Percentiles rank a stretch among this genome's conserved stretches.
Conservation (phyloP, 2,113 vertebrate genomes). For the Cygnus atratus region DNA sequence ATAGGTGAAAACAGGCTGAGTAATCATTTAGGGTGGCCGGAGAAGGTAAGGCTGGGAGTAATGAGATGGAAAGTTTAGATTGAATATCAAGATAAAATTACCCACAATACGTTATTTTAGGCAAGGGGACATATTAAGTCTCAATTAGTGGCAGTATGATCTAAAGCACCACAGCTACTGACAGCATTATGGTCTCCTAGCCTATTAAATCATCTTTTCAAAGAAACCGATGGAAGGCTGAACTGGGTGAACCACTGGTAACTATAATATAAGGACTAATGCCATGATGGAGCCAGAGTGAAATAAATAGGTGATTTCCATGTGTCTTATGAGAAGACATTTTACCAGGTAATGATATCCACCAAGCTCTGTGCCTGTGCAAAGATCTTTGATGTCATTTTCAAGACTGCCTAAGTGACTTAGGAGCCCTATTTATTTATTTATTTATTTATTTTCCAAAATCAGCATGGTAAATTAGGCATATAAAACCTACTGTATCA, state of each 20-base stretch:
- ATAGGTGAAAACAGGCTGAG: not conserved
- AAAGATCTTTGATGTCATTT: not conserved
- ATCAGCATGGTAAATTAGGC: not conserved
- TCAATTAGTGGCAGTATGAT: slow-evolving; percentile 32
- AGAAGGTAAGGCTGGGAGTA: not conserved
- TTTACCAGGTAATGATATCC: not conserved
- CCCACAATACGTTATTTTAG: slow-evolving; percentile 13
- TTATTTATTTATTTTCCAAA: not conserved
- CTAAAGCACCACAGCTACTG: not conserved
- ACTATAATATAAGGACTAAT: not conserved
- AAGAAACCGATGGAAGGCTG: not conserved
- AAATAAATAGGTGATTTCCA: slow-evolving; percentile 9
- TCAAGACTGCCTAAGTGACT: not conserved
- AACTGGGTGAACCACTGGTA: not conserved
- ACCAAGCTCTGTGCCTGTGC: not conserved
- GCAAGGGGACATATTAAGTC: slow-evolving; percentile 26
- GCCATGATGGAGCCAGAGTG: not conserved
- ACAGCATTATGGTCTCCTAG: not conserved
- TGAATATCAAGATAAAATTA: slow-evolving; percentile 50
- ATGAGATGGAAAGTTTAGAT: slow-evolving; percentile 54
- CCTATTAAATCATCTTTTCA: slow-evolving; percentile 13
- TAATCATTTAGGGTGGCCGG: not conserved
- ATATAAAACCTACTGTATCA: not conserved
- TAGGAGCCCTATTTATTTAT: not conserved
- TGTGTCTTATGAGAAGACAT: not conserved